Evolutionary conservation across 2,888 invertebrate species (phyloP), one percentile per base, ranked within the genome.

Genomic region (Sesia bembeciformis): DNA sequence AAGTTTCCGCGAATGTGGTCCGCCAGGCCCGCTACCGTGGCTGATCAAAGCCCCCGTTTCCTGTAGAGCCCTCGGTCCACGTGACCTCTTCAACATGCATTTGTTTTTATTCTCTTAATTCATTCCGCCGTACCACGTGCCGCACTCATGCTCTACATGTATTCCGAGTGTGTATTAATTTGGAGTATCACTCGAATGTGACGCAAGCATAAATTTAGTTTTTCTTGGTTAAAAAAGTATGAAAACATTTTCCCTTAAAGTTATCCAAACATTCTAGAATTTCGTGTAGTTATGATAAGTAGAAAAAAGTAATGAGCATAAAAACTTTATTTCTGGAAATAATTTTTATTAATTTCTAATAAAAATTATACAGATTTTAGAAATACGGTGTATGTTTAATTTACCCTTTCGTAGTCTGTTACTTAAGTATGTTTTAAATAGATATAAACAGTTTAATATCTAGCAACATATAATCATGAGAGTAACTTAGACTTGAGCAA

Each of bases 1-100:
- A 86, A 82, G 80, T 83, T 86, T 83, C 79, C 79, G 74, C 76
- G 72, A 78, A 68, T 78, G 74, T 79, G 84, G 80, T 78, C 78
- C 73, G 71, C 62, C 68, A 66, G 72, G 73, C 57, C 77, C 78
- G 23, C 7, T 40, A 40, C 52, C 72, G 72, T 65, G 67, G 65
- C 68, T 72, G 82, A 85, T 88, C 86, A 88, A 87, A 88, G 87
- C 76, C 59, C 54, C 60, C 64, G 64, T 62, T 71, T 73, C 74
- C 67, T 62, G 66, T 64, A 78, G 72, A 70, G 67, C 76, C 76
- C 74, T 78, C 65, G 67, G 2, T 64, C 57, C 66, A 61, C 60
- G 64, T 72, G 74, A 57, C 64, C 73, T 64, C 77, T 77, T 64
- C 62, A 64, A 71, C 73, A 70, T 73, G 72, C 67, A 69, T 77